phyloP scores from a whole-genome alignment of 2,797 vertebrate genomes.

The Chloroceryle amazona region DNA sequence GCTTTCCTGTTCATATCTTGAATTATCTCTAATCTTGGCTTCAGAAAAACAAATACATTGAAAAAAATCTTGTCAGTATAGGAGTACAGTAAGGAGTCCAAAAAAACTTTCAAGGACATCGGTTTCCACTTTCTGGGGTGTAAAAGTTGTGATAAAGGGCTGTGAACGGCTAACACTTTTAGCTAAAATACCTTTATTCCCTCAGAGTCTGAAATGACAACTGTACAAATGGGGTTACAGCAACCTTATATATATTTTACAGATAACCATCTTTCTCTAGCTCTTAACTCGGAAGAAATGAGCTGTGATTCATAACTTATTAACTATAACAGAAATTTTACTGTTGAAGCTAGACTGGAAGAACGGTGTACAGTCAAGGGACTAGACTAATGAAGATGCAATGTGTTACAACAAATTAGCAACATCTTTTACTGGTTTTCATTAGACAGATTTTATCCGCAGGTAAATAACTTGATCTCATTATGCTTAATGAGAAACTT shows the following conservation, averaged over 20 bases:
- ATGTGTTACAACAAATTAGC: not conserved
- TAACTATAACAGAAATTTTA: not conserved
- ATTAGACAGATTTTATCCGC: not conserved
- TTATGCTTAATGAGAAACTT: not conserved
- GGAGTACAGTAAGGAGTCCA: not conserved
- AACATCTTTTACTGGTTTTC: not conserved
- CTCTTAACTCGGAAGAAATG: not conserved
- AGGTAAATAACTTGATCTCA: not conserved
- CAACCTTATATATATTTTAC: not conserved
- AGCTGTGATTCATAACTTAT: not conserved
- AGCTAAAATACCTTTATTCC: not conserved
- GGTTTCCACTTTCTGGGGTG: not conserved
- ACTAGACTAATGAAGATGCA: not conserved
- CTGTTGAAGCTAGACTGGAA: not conserved
- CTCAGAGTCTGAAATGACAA: not conserved
- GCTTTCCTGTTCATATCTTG: not conserved
- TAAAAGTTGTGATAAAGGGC: not conserved
- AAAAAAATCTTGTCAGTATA: not conserved
- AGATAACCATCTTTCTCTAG: not conserved
- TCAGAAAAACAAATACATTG: not conserved
- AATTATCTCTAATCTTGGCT: not conserved
- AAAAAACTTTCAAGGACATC: not conserved
- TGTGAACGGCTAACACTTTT: not conserved
- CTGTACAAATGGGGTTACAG: not conserved
- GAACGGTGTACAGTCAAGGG: not conserved